Percentiles rank a stretch among this genome's conserved stretches.
phyloP scores from a whole-genome alignment of 2,113 vertebrate genomes.

The Oncorhynchus mykiss region DNA sequence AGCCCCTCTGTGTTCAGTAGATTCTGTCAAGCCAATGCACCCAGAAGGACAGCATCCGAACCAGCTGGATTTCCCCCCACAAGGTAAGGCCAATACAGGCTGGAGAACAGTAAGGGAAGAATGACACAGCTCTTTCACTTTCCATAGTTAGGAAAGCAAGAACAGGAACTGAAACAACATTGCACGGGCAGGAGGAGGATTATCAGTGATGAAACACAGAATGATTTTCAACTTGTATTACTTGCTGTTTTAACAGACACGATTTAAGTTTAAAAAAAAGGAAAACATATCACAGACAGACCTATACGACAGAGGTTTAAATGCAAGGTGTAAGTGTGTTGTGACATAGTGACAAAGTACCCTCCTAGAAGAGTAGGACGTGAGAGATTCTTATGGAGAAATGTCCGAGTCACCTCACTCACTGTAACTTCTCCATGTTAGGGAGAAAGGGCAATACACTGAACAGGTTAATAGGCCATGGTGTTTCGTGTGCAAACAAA shows the following conservation, averaged over 20 bases:
- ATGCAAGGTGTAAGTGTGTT: no score
- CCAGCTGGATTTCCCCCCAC: constrained; percentile 1
- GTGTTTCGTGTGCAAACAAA: no score
- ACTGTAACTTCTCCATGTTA: no score
- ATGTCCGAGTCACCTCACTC: no score
- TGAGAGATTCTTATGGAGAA: no score
- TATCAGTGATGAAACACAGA: neutral
- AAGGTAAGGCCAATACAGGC: neutral
- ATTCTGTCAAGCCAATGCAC: neutral
- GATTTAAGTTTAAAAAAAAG: neutral
- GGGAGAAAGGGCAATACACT: no score
- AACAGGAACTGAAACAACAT: neutral
- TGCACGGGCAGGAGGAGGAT: neutral
- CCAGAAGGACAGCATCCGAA: neutral
- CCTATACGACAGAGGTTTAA: no score
- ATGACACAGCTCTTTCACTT: neutral
- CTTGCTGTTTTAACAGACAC: neutral
- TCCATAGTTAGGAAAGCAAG: neutral
- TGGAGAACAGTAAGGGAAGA: neutral
- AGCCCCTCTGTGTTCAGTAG: neutral
- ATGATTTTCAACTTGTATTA: neutral
- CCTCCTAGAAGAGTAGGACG: no score
- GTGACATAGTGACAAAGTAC: no score
- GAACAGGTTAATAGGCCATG: no score
- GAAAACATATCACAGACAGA: neutral